Percentiles rank a stretch among this genome's conserved stretches.
These are phyloP conservation scores for Acrossocheilus fasciatus DNA, from an alignment of 2,797 vertebrate species.

Conservation along the genomic window DNA sequence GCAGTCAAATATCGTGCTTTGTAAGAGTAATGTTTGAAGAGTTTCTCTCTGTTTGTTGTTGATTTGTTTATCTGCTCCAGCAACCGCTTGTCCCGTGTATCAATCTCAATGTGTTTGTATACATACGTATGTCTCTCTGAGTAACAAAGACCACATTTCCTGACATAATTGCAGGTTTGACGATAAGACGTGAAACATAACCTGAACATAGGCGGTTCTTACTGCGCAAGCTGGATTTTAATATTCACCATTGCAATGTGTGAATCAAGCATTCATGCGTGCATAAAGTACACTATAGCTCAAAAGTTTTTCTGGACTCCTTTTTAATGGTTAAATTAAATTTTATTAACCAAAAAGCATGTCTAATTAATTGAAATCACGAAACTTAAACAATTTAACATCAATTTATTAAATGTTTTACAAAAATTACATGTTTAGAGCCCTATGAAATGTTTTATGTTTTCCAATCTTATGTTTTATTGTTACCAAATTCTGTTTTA, in stretches of 20 bases:
- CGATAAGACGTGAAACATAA: background rate
- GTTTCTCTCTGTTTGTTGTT: conserved; percentile 12
- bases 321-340: too few relatives aligned
- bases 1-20: background rate
- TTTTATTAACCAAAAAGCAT: too few relatives aligned
- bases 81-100: conserved; percentile 24
- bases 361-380: too few relatives aligned
- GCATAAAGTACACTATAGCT: background rate
- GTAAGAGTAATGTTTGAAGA: background rate
- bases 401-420: too few relatives aligned
- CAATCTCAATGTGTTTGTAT: background rate
- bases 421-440: too few relatives aligned
- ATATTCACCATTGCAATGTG: background rate
- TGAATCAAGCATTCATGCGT: background rate
- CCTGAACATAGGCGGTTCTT: background rate
- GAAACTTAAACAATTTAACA: too few relatives aligned
- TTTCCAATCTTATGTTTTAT: too few relatives aligned
- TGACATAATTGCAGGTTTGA: conserved; percentile 13
- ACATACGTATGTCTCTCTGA: background rate
- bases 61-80: background rate
- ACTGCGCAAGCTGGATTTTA: background rate
- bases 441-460: too few relatives aligned
- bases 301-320: too few relatives aligned
- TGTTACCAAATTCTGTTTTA: too few relatives aligned
- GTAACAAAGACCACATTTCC: conserved; percentile 7